Evolutionary conservation across 2,797 vertebrate genomes (phyloP).

Genomic region (Melanogrammus aeglefinus): DNA sequence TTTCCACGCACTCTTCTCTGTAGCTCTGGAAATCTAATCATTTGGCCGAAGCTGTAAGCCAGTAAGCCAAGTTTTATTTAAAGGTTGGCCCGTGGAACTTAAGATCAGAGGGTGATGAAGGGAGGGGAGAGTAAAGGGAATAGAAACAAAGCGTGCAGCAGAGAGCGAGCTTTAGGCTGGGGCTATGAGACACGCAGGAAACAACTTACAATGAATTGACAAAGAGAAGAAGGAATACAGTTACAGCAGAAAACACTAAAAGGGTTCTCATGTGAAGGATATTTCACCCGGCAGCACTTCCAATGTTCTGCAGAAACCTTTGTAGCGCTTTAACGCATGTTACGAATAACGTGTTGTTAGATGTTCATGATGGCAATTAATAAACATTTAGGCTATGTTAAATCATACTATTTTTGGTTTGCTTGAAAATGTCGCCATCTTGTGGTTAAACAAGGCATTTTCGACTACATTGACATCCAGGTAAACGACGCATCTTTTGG

Average conservation of each 20-base stretch:
- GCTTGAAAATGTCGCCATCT: slow-evolving; percentile 42
- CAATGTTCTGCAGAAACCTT: not conserved
- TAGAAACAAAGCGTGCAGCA: not conserved
- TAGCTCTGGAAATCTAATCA: not conserved
- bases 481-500: not conserved
- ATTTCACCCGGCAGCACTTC: not conserved
- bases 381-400: not conserved
- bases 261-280: not conserved
- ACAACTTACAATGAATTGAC: not conserved
- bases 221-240: not conserved
- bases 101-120: not conserved
- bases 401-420: not conserved
- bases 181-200: not conserved
- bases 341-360: not conserved
- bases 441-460: slow-evolving; percentile 41
- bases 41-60: not conserved
- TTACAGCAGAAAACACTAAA: not conserved
- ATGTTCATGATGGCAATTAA: not conserved
- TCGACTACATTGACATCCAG: not conserved
- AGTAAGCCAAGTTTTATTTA: not conserved
- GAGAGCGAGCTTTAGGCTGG: not conserved
- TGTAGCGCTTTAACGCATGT: not conserved
- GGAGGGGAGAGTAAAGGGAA: not conserved
- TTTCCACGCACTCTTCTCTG: not conserved
- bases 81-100: not conserved